Evolutionary conservation across 2,888 invertebrate species (phyloP), one percentile per base, ranked within the genome.

Genomic region (Pinctada fucata): DNA sequence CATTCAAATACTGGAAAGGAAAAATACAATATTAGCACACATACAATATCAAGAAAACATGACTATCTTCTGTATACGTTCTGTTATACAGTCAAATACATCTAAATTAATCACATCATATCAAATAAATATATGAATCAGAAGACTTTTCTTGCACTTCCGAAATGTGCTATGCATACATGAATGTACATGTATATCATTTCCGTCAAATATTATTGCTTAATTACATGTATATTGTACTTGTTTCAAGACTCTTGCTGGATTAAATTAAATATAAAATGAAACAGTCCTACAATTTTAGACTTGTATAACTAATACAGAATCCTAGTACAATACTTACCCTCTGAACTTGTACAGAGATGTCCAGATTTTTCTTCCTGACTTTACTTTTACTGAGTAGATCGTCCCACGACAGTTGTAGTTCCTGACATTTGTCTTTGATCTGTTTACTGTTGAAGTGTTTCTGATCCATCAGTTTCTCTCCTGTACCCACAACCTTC

Each of bases 301-400:
- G 1, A 31, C 0, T 31, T 31, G 31, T 31, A 31, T 31, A 31
- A 31, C 31, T 31, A 31, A 31, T 31, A 31, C 31, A 31, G 31
- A 31, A 31, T 31, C 31, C 31, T 31, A 31, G 31, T 31, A 31
- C 31, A 31, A 31, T 31, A 8, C 84, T 72, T 74, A 92, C 92
- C 94, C 97, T 97, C 92, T 98, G 98, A 8, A 97, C 96, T 90
- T 96, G 96, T 76, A 98, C 93, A 0, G 97, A 97, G 82, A 97
- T 94, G 86, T 98, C 97, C 79, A 98, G 94, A 81, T 96, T 95
- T 63, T 95, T 95, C 49, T 95, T 95, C 68, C 97, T 94, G 83
- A 95, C 95, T 50, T 94, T 94, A 0, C 96, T 95, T 82, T 95
- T 95, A 45, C 94, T 94, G 63, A 95, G 94, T 8, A 97, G 94